Evolutionary conservation across 2,888 invertebrate species (phyloP), one percentile per base, ranked within the genome.

Genomic region (Disparrhopalites patrizii): DNA sequence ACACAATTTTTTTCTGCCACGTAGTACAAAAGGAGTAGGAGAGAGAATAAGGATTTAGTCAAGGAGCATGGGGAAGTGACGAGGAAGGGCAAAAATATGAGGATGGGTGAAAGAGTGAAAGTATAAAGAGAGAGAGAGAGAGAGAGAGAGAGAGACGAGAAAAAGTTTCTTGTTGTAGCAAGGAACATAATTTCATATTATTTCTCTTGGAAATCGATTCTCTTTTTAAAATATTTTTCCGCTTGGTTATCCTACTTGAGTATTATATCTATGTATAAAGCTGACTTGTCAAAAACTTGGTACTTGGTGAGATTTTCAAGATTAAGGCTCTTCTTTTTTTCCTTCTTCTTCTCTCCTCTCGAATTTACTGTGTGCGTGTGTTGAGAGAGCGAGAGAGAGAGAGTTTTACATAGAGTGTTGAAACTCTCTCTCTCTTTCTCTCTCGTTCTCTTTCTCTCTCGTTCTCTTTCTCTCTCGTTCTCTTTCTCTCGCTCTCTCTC

Each of bases 261-360:
- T 51, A 47, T 27, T 33, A 10, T 61, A n/a, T 33, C 40, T 43
- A 55, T 54, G 62, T 61, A 43, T 62, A 54, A 63, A 64, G 68
- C 70, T 70, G 70, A 70, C 57, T 68, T 68, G 66, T 70, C 70
- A 68, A 64, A 69, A 70, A 68, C 50, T 70, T 50, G 68, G 63
- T 62, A 64, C 66, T 68, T 64, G 66, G 68, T 66, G 64, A 68
- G 70, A 68, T 70, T 70, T 68, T 66, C 15, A 62, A 70, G 70
- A 70, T 68, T 70, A 70, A 65, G 60, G 23, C 50, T 52, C 50
- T 43, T n/a, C n/a, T n/a, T n/a, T n/a, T n/a, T n/a, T n/a, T n/a
- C n/a, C n/a, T n/a, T n/a, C n/a, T n/a, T n/a, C n/a, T n/a, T n/a
- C n/a, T n/a, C n/a, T n/a, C n/a, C n/a, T n/a, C n/a, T n/a, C n/a